phyloP scores from a whole-genome alignment of 2,888 invertebrate species.

The Catocala sponsa region DNA sequence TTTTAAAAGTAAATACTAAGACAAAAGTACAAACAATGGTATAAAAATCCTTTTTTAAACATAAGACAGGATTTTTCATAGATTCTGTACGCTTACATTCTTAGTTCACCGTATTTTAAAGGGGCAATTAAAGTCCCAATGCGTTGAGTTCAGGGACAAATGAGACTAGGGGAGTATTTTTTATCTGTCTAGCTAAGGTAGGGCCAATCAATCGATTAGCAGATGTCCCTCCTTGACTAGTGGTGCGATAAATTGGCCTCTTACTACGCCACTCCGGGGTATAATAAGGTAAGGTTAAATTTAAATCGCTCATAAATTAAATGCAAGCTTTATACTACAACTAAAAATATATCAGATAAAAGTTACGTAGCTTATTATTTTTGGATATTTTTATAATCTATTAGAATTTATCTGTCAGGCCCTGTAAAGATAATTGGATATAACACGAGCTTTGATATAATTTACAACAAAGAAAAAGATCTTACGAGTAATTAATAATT shows the following conservation, averaged over 20 bases:
- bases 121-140: slow-evolving; percentile 63
- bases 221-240: slow-evolving; percentile 84
- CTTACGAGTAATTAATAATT: slow-evolving; percentile 60
- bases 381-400: no score
- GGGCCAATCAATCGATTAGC: slow-evolving; percentile 87
- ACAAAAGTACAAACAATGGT: no score
- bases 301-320: slow-evolving; percentile 49
- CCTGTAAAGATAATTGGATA: slow-evolving; percentile 32
- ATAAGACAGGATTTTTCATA: slow-evolving; percentile 3
- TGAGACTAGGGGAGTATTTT: slow-evolving; percentile 70
- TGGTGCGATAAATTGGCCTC: slow-evolving; percentile 84
- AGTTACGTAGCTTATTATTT: no score
- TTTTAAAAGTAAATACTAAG: no score
- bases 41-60: not conserved
- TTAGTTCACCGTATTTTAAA: slow-evolving; percentile 31
- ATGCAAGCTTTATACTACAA: slow-evolving; percentile 5
- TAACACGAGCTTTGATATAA: slow-evolving; percentile 28
- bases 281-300: slow-evolving; percentile 75
- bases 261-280: slow-evolving; percentile 64
- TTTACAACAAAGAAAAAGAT: slow-evolving; percentile 42
- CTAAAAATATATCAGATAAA: not conserved
- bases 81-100: no score
- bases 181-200: slow-evolving; percentile 73
- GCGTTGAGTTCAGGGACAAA: slow-evolving; percentile 63
- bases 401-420: slow-evolving; percentile 10